A percentile compares a stretch with the other conserved stretches of the same genome.
Evolutionary conservation across 2,113 vertebrate species (phyloP).

Genomic region (Amblyornis subalaris): DNA sequence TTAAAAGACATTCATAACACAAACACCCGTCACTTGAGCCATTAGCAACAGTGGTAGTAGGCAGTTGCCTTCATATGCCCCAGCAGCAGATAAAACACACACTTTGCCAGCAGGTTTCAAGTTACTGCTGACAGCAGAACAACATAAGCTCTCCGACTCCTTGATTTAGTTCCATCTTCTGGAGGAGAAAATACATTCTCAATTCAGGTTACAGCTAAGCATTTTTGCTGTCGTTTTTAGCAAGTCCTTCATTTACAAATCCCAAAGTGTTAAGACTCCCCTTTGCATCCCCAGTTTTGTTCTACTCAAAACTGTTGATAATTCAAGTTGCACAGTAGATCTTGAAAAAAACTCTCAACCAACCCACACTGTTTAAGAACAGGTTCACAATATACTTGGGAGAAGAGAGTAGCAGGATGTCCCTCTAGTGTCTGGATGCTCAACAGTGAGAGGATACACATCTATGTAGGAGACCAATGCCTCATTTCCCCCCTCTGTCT

Average conservation of each 20-base stretch:
- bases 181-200: not conserved
- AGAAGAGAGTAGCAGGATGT: not conserved
- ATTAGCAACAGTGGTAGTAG: not conserved
- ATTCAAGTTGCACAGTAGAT: not conserved
- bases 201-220: not conserved
- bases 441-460: not conserved
- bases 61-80: not conserved
- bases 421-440: not conserved
- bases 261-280: not conserved
- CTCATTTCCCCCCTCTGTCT: not conserved
- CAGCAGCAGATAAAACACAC: slow-evolving; percentile 11
- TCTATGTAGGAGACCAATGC: not conserved
- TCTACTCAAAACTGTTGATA: not conserved
- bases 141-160: not conserved
- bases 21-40: not conserved
- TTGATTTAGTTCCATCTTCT: not conserved
- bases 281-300: not conserved
- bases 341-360: not conserved
- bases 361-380: not conserved
- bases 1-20: not conserved
- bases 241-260: not conserved
- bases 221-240: not conserved
- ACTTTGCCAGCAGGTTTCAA: slow-evolving; percentile 3
- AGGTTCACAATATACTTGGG: not conserved
- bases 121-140: not conserved